Conservation (phyloP, 2,113 vertebrate species). For the Tragulus kanchil region DNA sequence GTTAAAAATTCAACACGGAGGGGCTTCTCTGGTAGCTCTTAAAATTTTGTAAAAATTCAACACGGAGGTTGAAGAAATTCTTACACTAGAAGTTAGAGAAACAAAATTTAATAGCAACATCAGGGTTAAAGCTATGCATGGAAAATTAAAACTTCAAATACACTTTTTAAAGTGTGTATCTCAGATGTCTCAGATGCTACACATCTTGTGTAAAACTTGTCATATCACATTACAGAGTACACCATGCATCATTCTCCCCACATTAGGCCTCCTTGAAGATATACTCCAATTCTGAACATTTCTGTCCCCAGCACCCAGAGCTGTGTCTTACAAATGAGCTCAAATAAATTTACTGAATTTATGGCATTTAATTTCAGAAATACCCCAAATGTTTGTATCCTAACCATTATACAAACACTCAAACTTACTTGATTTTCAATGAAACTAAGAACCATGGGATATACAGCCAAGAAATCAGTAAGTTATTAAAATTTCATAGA, state of each 20-base stretch:
- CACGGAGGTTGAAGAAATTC: not conserved
- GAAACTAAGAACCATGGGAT: conserved; percentile 29
- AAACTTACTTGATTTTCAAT: conserved; percentile 29
- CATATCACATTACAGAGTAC: not conserved
- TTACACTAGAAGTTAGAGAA: conserved; percentile 7
- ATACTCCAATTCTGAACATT: not conserved
- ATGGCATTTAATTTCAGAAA: conserved; percentile 5
- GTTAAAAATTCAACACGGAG: too few species aligned
- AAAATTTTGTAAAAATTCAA: too few species aligned
- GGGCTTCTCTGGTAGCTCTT: too few species aligned
- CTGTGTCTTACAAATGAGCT: not conserved
- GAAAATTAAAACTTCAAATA: conserved; percentile 38
- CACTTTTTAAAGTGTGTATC: not conserved
- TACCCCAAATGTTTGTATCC: not conserved
- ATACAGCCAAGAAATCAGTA: conserved; percentile 39
- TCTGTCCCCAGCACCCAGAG: not conserved
- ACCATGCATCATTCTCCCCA: not conserved
- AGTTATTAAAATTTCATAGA: conserved; percentile 46
- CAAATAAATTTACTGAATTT: not conserved
- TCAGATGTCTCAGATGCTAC: not conserved
- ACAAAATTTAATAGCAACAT: not conserved
- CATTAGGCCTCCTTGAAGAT: not conserved
- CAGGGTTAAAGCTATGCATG: not conserved
- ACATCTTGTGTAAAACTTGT: not conserved
- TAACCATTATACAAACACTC: conserved; percentile 33